These are phyloP conservation scores for Rutpela maculata DNA, from an alignment of 2,888 invertebrate species.

Conservation along the genomic window DNA sequence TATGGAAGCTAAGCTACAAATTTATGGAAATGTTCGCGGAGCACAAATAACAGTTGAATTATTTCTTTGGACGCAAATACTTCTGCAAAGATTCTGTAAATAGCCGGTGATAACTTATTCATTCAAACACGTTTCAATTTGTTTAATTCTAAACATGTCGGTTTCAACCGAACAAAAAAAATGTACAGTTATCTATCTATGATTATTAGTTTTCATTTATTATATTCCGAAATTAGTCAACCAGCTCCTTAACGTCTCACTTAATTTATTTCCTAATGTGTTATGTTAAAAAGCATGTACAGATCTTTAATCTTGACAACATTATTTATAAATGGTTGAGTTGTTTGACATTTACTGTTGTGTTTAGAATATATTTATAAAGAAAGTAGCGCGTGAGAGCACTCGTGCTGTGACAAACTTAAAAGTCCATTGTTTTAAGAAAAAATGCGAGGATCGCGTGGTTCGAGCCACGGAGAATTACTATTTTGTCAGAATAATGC, in stretches of 20 bases:
- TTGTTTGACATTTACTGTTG: constrained; percentile 54
- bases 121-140: not conserved
- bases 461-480: constrained; percentile 56
- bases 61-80: not conserved
- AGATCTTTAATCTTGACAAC: constrained; percentile 52
- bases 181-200: not conserved
- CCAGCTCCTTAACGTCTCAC: constrained; percentile 4
- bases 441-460: constrained; percentile 62
- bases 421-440: constrained; percentile 57
- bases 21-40: too few species aligned
- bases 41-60: not conserved
- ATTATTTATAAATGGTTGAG: constrained; percentile 58
- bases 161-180: not conserved
- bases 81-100: not conserved
- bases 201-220: constrained; percentile 1
- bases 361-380: constrained; percentile 54
- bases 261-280: constrained; percentile 39
- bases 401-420: constrained; percentile 58
- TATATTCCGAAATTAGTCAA: constrained; percentile 1
- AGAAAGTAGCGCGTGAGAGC: constrained; percentile 66
- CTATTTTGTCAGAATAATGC: constrained; percentile 38
- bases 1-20: too few species aligned
- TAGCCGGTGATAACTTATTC: not conserved
- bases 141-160: not conserved
- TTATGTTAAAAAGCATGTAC: constrained; percentile 29